Percentiles rank a stretch among this genome's conserved stretches.
phyloP scores from a whole-genome alignment of 2,888 invertebrate genomes.

The Plagodis dolabraria region DNA sequence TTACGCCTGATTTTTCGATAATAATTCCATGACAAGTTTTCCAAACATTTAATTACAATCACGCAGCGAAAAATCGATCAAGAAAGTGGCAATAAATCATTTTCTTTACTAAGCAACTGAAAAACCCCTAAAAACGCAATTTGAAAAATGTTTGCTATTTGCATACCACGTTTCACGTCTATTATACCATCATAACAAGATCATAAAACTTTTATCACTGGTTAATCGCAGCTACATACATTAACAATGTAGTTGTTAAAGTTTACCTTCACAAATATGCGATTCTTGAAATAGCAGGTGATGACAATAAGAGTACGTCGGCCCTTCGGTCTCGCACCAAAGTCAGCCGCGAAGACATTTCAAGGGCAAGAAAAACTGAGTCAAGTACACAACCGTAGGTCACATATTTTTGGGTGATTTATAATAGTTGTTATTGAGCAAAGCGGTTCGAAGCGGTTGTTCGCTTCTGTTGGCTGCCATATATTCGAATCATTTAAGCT shows the following conservation, averaged over 20 bases:
- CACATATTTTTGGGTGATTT: slow-evolving; percentile 1
- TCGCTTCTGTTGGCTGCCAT: too few relatives aligned
- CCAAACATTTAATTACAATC: too few relatives aligned
- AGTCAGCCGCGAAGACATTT: slow-evolving; percentile 28
- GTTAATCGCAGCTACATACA: slow-evolving; percentile 14
- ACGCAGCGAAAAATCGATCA: too few relatives aligned
- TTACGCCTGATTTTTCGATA: too few relatives aligned
- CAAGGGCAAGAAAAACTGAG: slow-evolving; percentile 21
- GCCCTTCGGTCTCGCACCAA: slow-evolving; percentile 27
- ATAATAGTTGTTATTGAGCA: too few relatives aligned
- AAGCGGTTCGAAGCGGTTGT: too few relatives aligned
- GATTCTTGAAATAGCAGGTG: slow-evolving; percentile 30
- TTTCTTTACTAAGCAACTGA: too few relatives aligned
- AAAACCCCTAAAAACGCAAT: too few relatives aligned
- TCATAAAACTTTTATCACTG: slow-evolving; percentile 23
- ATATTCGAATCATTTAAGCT: too few relatives aligned
- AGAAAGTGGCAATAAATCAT: too few relatives aligned
- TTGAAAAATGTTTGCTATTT: too few relatives aligned
- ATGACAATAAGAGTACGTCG: slow-evolving; percentile 45
- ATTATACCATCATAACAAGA: slow-evolving; percentile 19
- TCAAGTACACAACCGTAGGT: slow-evolving; percentile 9
- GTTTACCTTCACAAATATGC: slow-evolving; percentile 26
- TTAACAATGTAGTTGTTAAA: slow-evolving; percentile 9
- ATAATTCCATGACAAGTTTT: too few relatives aligned
- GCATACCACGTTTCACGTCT: slow-evolving; percentile 7